Evolutionary conservation across 2,888 invertebrate genomes (phyloP), one percentile per base, ranked within the genome.

Genomic region (Thecocarcelia acutangulata): DNA sequence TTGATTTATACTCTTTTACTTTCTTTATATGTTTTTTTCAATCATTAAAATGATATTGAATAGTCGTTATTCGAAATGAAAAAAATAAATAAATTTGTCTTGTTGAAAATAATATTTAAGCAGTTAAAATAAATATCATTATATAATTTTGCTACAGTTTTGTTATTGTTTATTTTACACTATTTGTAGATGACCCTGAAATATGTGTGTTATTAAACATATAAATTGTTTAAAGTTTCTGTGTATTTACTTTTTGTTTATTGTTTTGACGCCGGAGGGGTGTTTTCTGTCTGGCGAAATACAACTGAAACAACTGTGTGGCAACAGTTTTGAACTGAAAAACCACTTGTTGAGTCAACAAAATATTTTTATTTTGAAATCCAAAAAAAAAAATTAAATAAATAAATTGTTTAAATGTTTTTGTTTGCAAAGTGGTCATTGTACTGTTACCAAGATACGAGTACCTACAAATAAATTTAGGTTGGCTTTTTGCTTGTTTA

Each of bases 291-390:
- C 46, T 76, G 68, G 11, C 58, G 5, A 44, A 52, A 63, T 46
- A 24, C 21, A 44, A 3, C 33, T n/a, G 4, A 40, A 19, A 42
- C 9, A 66, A 33, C 33, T 66, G 42, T 70, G 64, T 69, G 61
- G 58, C 80, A 74, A 58, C 37, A 50, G 42, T 17, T 21, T 40
- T 13, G 11, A 40, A 24, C 12, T 13, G 12, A 54, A 64, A 56
- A 59, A 70, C 52, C 70, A 80, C 76, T 80, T 80, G 76, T 76
- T 76, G 72, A 80, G 59, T 80, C 72, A 80, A 76, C 72, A 68
- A 48, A 59, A 44, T 72, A n/a, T 33, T 70, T 80, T 76, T 19
- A 12, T 48, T 19, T 4, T 42, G 13, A 15, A 54, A 69, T 61
- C 44, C n/a, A 19, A 75, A 68, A 24, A 24, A 24, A 24, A 2